These are phyloP conservation scores for Melinaea marsaeus DNA, from an alignment of 2,888 invertebrate genomes.

Conservation along the genomic window DNA sequence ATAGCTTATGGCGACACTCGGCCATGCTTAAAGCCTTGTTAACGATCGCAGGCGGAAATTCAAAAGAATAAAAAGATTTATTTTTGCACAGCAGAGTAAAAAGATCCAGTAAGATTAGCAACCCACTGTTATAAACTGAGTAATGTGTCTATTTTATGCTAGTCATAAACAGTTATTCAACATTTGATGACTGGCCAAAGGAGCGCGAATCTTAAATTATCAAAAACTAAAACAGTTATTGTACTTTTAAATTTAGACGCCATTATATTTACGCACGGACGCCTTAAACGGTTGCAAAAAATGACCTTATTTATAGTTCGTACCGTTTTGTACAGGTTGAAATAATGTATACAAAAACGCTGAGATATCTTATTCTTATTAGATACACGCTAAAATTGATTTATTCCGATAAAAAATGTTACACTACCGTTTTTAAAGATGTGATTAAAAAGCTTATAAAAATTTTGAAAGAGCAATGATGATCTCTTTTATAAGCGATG, in stretches of 20 bases:
- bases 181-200: slow-evolving; percentile 9
- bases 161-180: slow-evolving; percentile 11
- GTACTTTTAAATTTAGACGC: slow-evolving; percentile 16
- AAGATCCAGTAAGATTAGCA: neutral
- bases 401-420: too few relatives aligned
- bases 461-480: too few relatives aligned
- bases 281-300: slow-evolving; percentile 13
- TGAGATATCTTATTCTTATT: too few relatives aligned
- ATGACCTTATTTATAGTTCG: slow-evolving; percentile 9
- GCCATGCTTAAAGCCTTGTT: slow-evolving; percentile 36
- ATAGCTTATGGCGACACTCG: slow-evolving; percentile 9
- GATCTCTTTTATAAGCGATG: too few relatives aligned
- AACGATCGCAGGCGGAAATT: slow-evolving; percentile 41
- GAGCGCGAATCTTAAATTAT: neutral
- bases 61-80: slow-evolving; percentile 38
- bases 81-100: slow-evolving; percentile 18
- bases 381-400: too few relatives aligned
- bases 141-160: slow-evolving; percentile 12
- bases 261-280: slow-evolving; percentile 18
- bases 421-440: too few relatives aligned
- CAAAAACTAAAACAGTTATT: neutral
- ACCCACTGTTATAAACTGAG: neutral
- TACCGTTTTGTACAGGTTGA: neutral
- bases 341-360: neutral
- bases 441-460: too few relatives aligned